Base-by-base conservation (phyloP, 1,140 invertebrate genomes). In the Ditylenchus dipsaci region DNA sequence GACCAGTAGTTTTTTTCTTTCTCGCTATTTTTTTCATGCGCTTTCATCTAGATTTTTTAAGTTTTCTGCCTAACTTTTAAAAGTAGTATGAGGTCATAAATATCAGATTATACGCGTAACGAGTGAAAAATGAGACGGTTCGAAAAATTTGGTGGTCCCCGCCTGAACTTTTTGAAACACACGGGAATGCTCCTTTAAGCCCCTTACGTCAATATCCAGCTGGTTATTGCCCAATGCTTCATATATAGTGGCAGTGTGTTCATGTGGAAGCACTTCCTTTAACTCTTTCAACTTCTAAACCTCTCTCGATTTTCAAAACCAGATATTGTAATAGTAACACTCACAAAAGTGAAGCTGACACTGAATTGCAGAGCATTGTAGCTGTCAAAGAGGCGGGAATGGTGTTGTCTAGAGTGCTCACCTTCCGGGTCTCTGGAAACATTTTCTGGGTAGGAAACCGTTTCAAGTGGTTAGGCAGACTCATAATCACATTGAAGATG, bases 371-470 rank as follows among this genome's bases (percentile, higher is more conserved):
- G 42, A 11, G 74, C 66, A 38, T 58, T 72, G 21, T 67, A 67
- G n/a, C 67, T 63, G 33, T 72, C 70, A 27, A 72, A 72, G 38
- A 71, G 62, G n/a, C 70, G 72, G 17, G 70, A 76, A n/a, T n/a
- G n/a, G 73, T 72, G 70, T 21, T 66, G 30, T 38, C 63, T 29
- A 53, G 1, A n/a, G 63, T 1, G 43, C 62, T n/a, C 21, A 53
- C 38, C 26, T 53, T 15, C 23, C 49, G 15, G 21, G 26, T 33
- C 21, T 33, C 13, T 49, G 19, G 74, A 17, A 15, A n/a, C 13
- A 1, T 23, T 3, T 49, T 29, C 27, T 60, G 70, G 65, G 27
- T 65, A 11, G 49, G 49, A 19, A 53, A 53, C 23, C n/a, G 3
- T 53, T 53, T 53, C 23, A 53, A 7, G 21, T 13, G 23, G 72